Percentiles rank a stretch among this genome's conserved stretches.
Conservation (phyloP, 2,888 invertebrate genomes). For the Craniophora ligustri region DNA sequence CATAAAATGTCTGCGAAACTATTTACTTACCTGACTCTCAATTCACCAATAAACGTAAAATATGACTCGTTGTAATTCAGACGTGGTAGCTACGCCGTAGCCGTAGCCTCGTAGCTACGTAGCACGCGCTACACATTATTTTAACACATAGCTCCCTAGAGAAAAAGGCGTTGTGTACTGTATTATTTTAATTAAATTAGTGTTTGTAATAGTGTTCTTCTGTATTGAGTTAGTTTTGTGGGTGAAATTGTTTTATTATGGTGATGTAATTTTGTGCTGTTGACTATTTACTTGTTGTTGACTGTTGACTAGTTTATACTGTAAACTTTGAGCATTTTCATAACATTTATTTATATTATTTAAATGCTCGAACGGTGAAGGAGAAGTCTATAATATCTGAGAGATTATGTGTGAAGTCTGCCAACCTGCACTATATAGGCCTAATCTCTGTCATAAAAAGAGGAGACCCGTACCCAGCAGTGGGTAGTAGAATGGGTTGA, state of each 20-base stretch:
- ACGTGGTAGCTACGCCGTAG: conserved; percentile 43
- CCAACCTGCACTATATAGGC: too few relatives aligned
- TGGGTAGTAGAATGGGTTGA: too few relatives aligned
- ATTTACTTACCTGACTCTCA: conserved; percentile 22
- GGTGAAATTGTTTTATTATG: conserved; percentile 8
- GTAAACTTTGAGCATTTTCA: too few relatives aligned
- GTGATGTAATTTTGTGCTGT: not conserved
- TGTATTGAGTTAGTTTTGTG: conserved; percentile 11
- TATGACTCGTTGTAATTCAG: not conserved
- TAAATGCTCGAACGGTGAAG: too few relatives aligned
- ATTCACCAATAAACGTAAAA: conserved; percentile 27
- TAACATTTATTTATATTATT: too few relatives aligned
- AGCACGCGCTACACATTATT: conserved; percentile 42
- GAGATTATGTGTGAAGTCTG: too few relatives aligned
- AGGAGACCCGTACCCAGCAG: too few relatives aligned
- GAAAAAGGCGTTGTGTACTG: conserved; percentile 19
- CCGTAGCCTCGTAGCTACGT: conserved; percentile 28
- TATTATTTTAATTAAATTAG: conserved; percentile 41
- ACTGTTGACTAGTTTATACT: too few relatives aligned
- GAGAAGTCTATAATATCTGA: too few relatives aligned
- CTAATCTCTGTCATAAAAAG: too few relatives aligned
- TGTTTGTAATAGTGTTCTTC: conserved; percentile 12
- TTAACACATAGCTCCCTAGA: conserved; percentile 40
- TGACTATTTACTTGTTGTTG: too few relatives aligned
- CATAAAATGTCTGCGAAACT: conserved; percentile 10